Conservation (phyloP, 2,888 invertebrate genomes). For the Trissoscelio sp. region DNA sequence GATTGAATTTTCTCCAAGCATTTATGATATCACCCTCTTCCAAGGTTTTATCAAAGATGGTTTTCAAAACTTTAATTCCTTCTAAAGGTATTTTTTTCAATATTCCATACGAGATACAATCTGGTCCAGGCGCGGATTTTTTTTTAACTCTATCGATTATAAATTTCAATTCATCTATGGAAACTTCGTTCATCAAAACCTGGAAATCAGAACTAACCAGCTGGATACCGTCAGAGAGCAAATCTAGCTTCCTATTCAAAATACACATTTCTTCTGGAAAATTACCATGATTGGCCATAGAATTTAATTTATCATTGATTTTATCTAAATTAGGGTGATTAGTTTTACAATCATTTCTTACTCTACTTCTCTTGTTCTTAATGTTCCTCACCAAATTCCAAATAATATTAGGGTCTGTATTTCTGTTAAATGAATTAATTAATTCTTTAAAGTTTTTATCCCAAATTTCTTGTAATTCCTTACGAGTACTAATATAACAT, state of each 20-base stretch:
- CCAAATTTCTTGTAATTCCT: not conserved
- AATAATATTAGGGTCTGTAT: not conserved
- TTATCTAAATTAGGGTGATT: not conserved
- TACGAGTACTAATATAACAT: not conserved
- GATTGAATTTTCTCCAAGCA: not conserved
- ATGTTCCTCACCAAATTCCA: slow-evolving; percentile 6
- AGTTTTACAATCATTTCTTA: not conserved
- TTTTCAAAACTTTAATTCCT: not conserved
- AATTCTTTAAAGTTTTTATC: not conserved
- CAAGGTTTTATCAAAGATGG: not conserved
- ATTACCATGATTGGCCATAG: not conserved
- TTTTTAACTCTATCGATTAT: not conserved
- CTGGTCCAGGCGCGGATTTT: not conserved
- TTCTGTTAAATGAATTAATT: not conserved
- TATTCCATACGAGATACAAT: not conserved
- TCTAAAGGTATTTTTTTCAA: not conserved
- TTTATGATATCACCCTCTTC: not conserved
- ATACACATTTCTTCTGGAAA: not conserved
- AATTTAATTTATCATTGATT: not conserved
- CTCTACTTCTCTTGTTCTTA: not conserved
- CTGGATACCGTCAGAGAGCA: not conserved
- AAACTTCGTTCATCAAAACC: no score
- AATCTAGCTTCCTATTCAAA: not conserved
- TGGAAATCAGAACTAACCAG: not conserved
- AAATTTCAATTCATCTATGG: not conserved